Percentiles rank a stretch among this genome's conserved stretches.
These are phyloP conservation scores for Benitochromis conjunctus DNA, from an alignment of 2,113 vertebrate species.

Conservation along the genomic window DNA sequence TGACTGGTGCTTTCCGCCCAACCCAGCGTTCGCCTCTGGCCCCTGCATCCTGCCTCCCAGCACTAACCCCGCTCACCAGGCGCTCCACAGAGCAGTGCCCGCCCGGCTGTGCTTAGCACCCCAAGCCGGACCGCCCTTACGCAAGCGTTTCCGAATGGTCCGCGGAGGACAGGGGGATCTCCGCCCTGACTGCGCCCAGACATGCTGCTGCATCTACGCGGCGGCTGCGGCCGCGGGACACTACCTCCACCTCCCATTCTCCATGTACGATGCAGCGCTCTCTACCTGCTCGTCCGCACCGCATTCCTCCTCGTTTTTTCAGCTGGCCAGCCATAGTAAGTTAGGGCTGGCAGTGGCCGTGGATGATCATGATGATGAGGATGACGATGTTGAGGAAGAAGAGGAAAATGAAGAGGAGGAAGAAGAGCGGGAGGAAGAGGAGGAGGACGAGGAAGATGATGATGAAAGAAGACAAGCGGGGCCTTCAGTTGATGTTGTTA, in stretches of 20 bases:
- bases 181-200: conserved; percentile 78
- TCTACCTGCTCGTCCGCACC: conserved; percentile 60
- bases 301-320: conserved; percentile 58
- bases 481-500: conserved; percentile 53
- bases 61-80: conserved; percentile 50
- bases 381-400: conserved; percentile 74
- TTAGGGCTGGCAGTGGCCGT: conserved; percentile 38
- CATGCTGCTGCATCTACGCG: conserved; percentile 92
- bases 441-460: conserved; percentile 10
- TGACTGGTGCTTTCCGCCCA: conserved; percentile 87
- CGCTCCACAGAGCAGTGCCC: conserved; percentile 67
- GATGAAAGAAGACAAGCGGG: conserved; percentile 28
- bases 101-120: conserved; percentile 82
- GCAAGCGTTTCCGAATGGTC: conserved; percentile 88
- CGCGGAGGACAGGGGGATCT: conserved; percentile 69
- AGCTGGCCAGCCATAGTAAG: conserved; percentile 64
- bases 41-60: conserved; percentile 35
- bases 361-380: conserved; percentile 73
- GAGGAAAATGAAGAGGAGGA: conserved; percentile 61
- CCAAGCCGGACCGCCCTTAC: conserved; percentile 80
- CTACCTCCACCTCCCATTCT: conserved; percentile 87
- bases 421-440: conserved; percentile 26
- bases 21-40: conserved; percentile 12
- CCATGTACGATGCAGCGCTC: conserved; percentile 76
- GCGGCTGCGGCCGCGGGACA: conserved; percentile 79